Evolutionary conservation across 1,140 invertebrate species (phyloP), one percentile per base, ranked within the genome.

Genomic region (Pissodes strobi): DNA sequence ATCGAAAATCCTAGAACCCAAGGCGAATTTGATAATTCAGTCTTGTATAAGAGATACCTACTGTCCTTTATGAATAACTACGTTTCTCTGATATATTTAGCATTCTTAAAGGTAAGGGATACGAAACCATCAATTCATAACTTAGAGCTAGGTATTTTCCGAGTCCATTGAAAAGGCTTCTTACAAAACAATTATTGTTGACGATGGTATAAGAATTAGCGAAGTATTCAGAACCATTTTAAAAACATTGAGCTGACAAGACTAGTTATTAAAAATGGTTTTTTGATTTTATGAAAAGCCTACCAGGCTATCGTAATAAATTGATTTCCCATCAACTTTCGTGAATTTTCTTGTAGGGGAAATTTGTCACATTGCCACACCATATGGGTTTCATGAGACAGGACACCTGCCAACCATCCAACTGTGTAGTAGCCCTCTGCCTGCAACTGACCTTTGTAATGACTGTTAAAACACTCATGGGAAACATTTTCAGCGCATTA

Each of bases 1-100:
- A 85, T 94, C 78, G 93, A 99, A 82, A 85, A 97, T 71, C 88
- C 94, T 57, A 83, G 95, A 63, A 99, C 97, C 0, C 94, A 98
- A 82, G 92, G 91, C 0, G 93, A 98, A 78, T 99, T 95, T 80
- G 96, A 99, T 74, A 94, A 99, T 71, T 95, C 93, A 38, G 81
- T 97, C 19, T 97, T 94, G 0, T 83, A 98, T 10, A 99, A 99
- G 83, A 95, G 98, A 73, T 99, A 98, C 78, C 77, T 98, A 9
- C 85, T 99, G 37, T 92, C 97, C 80, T 99, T 98, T 81, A 91
- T 98, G 23, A 99, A 99, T 79, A 98, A 97, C 78, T 99, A 98
- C 79, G 90, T 94, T 17, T 95, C 94, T 0, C 93, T 98, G 74
- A 95, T 99, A 81, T 99, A 99, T 76, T 93, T 98, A 70, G 97